These are phyloP conservation scores for Arothron firmamentum DNA, from an alignment of 2,113 vertebrate species.

Conservation along the genomic window DNA sequence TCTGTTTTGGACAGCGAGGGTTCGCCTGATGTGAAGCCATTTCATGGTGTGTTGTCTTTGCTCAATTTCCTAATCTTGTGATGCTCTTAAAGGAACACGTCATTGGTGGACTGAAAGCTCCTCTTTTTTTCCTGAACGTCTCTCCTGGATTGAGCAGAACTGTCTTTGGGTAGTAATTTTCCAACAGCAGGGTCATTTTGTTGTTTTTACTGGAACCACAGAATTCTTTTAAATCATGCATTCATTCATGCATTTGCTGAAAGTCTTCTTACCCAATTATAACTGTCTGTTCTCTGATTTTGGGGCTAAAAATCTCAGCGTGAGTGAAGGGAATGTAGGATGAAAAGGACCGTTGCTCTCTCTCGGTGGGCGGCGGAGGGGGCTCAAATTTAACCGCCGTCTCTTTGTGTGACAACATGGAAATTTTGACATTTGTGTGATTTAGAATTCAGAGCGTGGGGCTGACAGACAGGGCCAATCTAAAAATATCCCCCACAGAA, in stretches of 20 bases:
- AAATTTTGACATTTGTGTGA: conserved; percentile 73
- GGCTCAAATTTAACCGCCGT: conserved; percentile 34
- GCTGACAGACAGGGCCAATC: conserved; percentile 23
- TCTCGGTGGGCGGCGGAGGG: conserved; percentile 14
- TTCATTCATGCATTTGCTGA: not conserved
- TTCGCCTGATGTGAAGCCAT: conserved; percentile 37
- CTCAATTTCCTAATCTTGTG: conserved; percentile 47
- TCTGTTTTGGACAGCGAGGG: conserved; percentile 22
- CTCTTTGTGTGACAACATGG: conserved; percentile 60
- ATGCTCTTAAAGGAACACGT: conserved; percentile 30
- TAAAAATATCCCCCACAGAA: not conserved
- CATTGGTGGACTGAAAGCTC: conserved; percentile 2
- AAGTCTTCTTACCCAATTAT: not conserved
- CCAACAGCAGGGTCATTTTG: conserved; percentile 28
- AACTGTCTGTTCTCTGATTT: too few species aligned
- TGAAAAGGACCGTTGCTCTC: conserved; percentile 1
- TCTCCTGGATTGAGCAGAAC: not conserved
- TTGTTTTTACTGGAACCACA: too few species aligned
- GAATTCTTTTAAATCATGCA: too few species aligned
- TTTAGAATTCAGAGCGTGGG: conserved; percentile 47
- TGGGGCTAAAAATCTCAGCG: conserved; percentile 12
- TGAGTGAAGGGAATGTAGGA: conserved; percentile 7
- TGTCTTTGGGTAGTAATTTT: conserved; percentile 57
- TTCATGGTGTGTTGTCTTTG: conserved; percentile 56
- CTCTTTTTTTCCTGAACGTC: conserved; percentile 13